Conservation (phyloP, 2,113 vertebrate species). For the Cavia aperea region DNA sequence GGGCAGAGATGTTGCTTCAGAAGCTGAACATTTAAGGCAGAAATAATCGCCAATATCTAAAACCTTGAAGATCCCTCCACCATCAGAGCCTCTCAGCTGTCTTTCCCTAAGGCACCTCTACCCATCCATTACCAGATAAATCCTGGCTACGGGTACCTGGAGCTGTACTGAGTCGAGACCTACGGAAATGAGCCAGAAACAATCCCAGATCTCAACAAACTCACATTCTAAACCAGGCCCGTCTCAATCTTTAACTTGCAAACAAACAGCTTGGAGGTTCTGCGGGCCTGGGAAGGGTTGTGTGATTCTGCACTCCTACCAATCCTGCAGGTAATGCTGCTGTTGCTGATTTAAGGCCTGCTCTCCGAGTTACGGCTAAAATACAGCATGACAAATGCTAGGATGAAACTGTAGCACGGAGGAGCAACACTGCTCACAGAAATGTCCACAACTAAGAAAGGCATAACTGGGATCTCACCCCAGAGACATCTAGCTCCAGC, state of each 20-base stretch:
- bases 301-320: background rate
- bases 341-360: background rate
- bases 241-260: background rate
- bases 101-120: background rate
- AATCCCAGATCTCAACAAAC: background rate
- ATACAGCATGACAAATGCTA: background rate
- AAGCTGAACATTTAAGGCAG: background rate
- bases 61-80: background rate
- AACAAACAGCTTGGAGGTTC: background rate
- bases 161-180: background rate
- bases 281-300: background rate
- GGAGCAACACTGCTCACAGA: background rate
- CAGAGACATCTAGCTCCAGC: background rate
- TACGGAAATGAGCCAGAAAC: background rate
- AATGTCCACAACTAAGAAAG: background rate
- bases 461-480: background rate
- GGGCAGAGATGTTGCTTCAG: background rate
- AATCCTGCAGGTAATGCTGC: background rate
- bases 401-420: background rate
- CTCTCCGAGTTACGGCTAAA: background rate
- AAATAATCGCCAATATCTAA: background rate
- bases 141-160: background rate
- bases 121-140: background rate
- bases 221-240: background rate
- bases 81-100: slow-evolving; percentile 1